Evolutionary conservation across 2,113 vertebrate species (phyloP), one percentile per base, ranked within the genome.

Genomic region (Corynorhinus townsendii): DNA sequence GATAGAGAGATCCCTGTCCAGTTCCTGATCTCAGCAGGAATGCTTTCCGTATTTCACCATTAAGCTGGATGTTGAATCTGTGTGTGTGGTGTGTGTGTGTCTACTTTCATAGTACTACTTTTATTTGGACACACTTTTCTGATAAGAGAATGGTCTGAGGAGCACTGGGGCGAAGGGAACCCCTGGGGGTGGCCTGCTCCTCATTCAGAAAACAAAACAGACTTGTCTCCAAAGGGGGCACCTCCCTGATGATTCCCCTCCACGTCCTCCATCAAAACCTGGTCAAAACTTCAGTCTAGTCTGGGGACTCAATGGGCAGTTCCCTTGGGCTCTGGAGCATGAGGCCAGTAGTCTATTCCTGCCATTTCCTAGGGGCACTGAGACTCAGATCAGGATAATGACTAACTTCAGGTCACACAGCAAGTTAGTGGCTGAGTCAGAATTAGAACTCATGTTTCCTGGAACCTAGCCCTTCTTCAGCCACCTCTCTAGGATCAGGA

Each of bases 81-180:
- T 22, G 2, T 22, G 33, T 30, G 52, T 12, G 49, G n/a, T 24
- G 19, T 7, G 9, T 86, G n/a, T 20, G 2, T 22, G 52, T 66
- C 45, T 79, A n/a, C 3, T 91, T 80, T 62, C 30, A 69, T 16
- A n/a, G 38, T 7, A 22, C 28, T 26, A 35, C 69, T 92, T 68
- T 24, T 15, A 11, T 49, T 17, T 47, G 26, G 68, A 92, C 43
- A 73, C 28, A 87, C 11, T 49, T 86, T 72, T 45, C 40, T 38
- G 38, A 81, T 54, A 82, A 88, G 71, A 68, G 20, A 56, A 62
- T 54, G 30, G 20, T 56, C 68, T 59, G 30, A 28, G 54, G 47
- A 79, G 8, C 8, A 33, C 24, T 17, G 2, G 0, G 5, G 20
- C 15, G 24, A 17, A 4, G 17, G 6, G 17, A 28, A 20, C 5